Evolutionary conservation across 2,113 vertebrate genomes (phyloP).

Genomic region (Dolichallabes microphthalmus): DNA sequence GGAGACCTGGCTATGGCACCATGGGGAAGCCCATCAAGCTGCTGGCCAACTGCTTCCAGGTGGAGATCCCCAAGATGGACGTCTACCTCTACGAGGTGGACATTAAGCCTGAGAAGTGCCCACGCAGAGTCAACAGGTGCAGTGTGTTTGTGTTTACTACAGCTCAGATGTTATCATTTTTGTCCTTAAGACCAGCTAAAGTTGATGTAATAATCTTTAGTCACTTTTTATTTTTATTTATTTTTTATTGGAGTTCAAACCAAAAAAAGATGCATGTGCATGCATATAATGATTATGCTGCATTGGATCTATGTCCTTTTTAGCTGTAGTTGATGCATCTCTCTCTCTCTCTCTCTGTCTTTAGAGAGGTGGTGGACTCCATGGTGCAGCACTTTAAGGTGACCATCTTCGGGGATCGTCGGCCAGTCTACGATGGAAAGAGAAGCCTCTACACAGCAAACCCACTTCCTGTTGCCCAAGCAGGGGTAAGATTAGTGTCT

Average conservation of each 20-base stretch:
- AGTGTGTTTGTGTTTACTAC: background rate
- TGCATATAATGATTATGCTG: background rate
- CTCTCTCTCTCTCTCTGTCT: slow-evolving; percentile 42
- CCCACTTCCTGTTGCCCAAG: slow-evolving; percentile 90
- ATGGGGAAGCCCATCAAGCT: slow-evolving; percentile 99
- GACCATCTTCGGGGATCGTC: slow-evolving; percentile 94
- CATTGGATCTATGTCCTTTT: background rate
- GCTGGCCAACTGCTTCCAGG: slow-evolving; percentile 99
- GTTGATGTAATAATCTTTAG: background rate
- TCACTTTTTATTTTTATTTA: background rate
- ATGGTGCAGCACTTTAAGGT: slow-evolving; percentile 99
- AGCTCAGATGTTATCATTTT: background rate
- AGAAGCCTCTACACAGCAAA: slow-evolving; percentile 94
- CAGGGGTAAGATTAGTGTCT: slow-evolving; percentile 67
- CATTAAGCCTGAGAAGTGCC: slow-evolving; percentile 63
- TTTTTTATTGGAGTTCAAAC: background rate
- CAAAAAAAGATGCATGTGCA: background rate
- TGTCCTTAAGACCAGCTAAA: background rate
- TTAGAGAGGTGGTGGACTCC: slow-evolving; percentile 96
- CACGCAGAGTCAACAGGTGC: slow-evolving; percentile 93
- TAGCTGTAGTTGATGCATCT: background rate
- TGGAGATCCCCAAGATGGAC: slow-evolving; percentile 99
- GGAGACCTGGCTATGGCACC: slow-evolving; percentile 98
- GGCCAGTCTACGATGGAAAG: slow-evolving; percentile 97
- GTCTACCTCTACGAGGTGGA: slow-evolving; percentile 99